Base-by-base conservation (phyloP, 2,797 vertebrate species). In the Chromobotia macracanthus region DNA sequence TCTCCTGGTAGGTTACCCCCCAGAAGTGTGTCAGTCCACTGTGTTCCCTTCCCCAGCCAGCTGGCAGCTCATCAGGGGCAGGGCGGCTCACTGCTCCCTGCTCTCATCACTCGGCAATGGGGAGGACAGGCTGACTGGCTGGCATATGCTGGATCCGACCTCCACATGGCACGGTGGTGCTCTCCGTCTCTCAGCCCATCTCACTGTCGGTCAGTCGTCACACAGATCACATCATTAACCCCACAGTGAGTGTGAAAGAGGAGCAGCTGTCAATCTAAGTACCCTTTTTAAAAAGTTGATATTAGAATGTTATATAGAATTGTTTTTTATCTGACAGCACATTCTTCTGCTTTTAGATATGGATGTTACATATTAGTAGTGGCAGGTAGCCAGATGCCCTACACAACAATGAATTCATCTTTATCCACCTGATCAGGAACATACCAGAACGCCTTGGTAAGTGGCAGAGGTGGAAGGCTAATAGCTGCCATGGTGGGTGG, bases 81-180 rank as follows among this genome's bases (percentile, higher is more conserved):
- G 66, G 65, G 38, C 44, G 56, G 51, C 67, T 58, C 79, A 56
- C 50, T 48, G 70, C 69, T 83, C 72, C 75, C 48, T 77, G 46
- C 68, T 85, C 74, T 41, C 74, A 69, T 80, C 75, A 61, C 72
- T 63, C 64, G 11, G 82, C 75, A 55, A 44, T 25, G 73, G 66
- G 46, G 72, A 80, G 74, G 79, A 75, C 67, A 69, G 79, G 44
- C 81, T 82, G 77, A 85, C 72, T 80, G 77, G 73, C 70, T 82
- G 83, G 81, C 85, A 86, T 86, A 86, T 86, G 85, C 68, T 82
- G 82, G 28, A 69, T 75, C 55, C 73, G 84, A 82, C 84, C 84
- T 82, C 80, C 66, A 81, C 82, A 87, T 60, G 68, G 48, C 69
- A 68, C 60, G 31, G 63, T 35, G 48, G 80, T 71, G 64, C 83